These are phyloP conservation scores for Meliscaeva auricollis DNA, from an alignment of 2,888 invertebrate genomes.

Conservation along the genomic window DNA sequence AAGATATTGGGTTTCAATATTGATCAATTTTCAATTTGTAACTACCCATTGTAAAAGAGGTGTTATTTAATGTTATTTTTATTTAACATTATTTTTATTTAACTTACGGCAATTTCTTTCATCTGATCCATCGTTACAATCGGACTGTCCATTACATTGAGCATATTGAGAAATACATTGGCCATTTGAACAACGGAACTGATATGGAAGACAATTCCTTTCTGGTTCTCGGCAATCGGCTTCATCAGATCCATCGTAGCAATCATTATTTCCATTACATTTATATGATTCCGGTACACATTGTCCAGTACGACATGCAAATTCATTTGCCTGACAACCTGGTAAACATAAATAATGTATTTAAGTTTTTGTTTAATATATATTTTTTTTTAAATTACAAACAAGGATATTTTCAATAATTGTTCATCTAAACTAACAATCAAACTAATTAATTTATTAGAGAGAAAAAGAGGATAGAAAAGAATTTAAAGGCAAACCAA, in stretches of 20 bases:
- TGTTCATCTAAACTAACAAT: not conserved
- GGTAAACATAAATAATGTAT: slow-evolving; percentile 75
- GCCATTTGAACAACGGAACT: slow-evolving; percentile 83
- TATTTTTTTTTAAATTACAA: not conserved
- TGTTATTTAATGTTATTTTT: too few relatives aligned
- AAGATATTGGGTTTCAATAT: too few relatives aligned
- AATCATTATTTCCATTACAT: slow-evolving; percentile 88
- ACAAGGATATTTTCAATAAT: too few relatives aligned
- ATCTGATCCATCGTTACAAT: slow-evolving; percentile 87
- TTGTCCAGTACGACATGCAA: slow-evolving; percentile 88
- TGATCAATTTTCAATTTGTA: too few relatives aligned
- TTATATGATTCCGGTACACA: slow-evolving; percentile 87
- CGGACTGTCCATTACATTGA: slow-evolving; percentile 85
- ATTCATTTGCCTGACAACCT: slow-evolving; percentile 88
- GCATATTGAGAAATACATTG: slow-evolving; percentile 80
- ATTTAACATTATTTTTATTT: not conserved
- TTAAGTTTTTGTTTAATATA: not conserved
- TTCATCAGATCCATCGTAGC: slow-evolving; percentile 89
- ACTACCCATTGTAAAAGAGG: too few relatives aligned
- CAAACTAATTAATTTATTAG: slow-evolving; percentile 34
- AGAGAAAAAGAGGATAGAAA: not conserved
- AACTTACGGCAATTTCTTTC: slow-evolving; percentile 86
- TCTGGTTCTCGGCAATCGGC: slow-evolving; percentile 84
- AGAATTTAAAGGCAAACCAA: too few relatives aligned
- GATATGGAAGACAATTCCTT: slow-evolving; percentile 79